A percentile compares a stretch with the other conserved stretches of the same genome.
Conservation (phyloP, 2,888 invertebrate species). For the Volucella inanis region DNA sequence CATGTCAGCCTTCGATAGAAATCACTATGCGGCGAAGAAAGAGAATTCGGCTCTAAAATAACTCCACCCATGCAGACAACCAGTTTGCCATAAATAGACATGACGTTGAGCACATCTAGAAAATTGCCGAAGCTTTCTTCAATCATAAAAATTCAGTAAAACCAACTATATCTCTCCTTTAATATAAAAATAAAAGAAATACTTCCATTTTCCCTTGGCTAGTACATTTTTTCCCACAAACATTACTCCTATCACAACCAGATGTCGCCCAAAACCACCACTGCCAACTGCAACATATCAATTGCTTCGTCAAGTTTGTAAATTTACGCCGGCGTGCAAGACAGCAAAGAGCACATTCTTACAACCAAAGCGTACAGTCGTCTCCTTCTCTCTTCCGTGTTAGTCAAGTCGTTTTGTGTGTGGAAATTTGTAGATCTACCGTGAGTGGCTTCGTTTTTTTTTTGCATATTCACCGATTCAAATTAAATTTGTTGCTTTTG, state of each 20-base stretch:
- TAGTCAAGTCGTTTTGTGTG: conserved; percentile 58
- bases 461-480: conserved; percentile 38
- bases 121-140: too few species aligned
- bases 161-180: too few species aligned
- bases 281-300: conserved; percentile 23
- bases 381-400: conserved; percentile 46
- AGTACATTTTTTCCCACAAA: not conserved
- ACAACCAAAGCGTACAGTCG: conserved; percentile 12
- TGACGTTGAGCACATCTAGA: too few species aligned
- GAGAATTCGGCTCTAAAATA: too few species aligned
- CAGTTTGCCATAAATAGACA: too few species aligned
- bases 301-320: conserved; percentile 58
- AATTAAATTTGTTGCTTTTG: conserved; percentile 26
- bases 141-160: too few species aligned
- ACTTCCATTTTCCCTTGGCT: not conserved
- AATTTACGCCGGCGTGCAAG: conserved; percentile 67
- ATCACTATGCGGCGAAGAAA: too few species aligned
- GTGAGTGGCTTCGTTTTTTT: conserved; percentile 61
- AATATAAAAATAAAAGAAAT: not conserved
- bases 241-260: not conserved
- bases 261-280: conserved; percentile 6
- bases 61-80: too few species aligned
- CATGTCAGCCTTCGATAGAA: too few species aligned
- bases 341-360: conserved; percentile 53
- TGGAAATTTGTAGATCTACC: conserved; percentile 69